Evolutionary conservation across 1,140 invertebrate species (phyloP).

Genomic region (Trinorchestia longiramus): DNA sequence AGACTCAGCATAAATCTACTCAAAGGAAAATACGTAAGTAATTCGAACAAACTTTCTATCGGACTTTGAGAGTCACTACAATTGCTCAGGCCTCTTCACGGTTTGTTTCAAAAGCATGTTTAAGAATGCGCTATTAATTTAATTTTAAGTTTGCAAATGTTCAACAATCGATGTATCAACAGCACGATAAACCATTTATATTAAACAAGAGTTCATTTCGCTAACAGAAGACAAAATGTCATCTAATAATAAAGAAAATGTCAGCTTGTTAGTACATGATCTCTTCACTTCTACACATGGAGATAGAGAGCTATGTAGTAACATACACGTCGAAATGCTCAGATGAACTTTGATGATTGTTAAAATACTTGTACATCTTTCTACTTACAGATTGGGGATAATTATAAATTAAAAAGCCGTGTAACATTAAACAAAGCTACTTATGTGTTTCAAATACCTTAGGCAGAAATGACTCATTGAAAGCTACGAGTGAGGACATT

Average conservation of each 20-base stretch:
- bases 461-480: background rate
- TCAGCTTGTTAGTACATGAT: background rate
- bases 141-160: too few species aligned
- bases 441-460: background rate
- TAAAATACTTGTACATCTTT: background rate
- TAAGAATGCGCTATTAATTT: too few species aligned
- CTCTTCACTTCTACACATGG: background rate
- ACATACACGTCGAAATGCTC: background rate
- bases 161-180: too few species aligned
- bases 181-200: too few species aligned
- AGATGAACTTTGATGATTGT: background rate
- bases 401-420: background rate
- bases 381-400: background rate
- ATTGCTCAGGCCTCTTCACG: too few species aligned
- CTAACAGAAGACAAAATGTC: background rate
- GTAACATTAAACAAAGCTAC: background rate
- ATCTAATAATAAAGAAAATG: background rate
- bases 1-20: too few species aligned
- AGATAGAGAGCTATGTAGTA: background rate
- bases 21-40: too few species aligned
- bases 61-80: too few species aligned
- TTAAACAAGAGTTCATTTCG: background rate
- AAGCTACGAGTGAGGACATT: background rate
- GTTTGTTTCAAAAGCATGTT: too few species aligned
- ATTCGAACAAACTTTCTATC: too few species aligned